These are phyloP conservation scores for Siniperca scherzeri DNA, from an alignment of 2,797 vertebrate species.

Conservation along the genomic window DNA sequence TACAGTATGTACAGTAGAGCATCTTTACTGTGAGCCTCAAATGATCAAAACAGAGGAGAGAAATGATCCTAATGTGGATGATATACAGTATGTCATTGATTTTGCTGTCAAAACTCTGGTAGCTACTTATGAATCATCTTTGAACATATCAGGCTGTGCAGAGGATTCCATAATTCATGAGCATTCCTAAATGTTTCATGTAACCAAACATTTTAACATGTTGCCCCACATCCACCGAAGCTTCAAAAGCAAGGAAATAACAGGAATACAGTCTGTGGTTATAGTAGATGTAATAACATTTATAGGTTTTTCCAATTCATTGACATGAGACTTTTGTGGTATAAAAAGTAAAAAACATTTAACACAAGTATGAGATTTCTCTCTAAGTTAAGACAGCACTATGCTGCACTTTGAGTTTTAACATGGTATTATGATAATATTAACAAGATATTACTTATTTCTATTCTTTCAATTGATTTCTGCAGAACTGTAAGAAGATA, in stretches of 20 bases:
- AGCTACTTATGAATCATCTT: constrained; percentile 52
- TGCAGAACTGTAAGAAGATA: neutral
- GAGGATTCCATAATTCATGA: constrained; percentile 56
- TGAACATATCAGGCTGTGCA: constrained; percentile 21
- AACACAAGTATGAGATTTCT: neutral
- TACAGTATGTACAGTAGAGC: neutral
- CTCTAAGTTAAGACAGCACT: neutral
- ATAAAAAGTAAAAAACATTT: neutral
- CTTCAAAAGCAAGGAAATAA: neutral
- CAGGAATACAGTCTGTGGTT: neutral
- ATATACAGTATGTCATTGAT: constrained; percentile 40
- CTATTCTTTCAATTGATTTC: neutral
- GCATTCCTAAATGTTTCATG: constrained; percentile 48
- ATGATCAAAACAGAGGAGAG: neutral
- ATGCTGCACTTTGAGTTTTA: neutral
- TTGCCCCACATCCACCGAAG: constrained; percentile 31
- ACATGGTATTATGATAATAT: neutral
- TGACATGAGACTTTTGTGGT: neutral
- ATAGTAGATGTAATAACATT: neutral
- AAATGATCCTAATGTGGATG: constrained; percentile 11
- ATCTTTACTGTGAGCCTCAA: neutral
- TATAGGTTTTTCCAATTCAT: neutral
- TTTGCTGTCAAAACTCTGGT: constrained; percentile 37
- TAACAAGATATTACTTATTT: neutral
- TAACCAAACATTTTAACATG: constrained; percentile 32